These are phyloP conservation scores for Diachasma alloeum DNA, from an alignment of 1,140 invertebrate genomes.

Conservation along the genomic window DNA sequence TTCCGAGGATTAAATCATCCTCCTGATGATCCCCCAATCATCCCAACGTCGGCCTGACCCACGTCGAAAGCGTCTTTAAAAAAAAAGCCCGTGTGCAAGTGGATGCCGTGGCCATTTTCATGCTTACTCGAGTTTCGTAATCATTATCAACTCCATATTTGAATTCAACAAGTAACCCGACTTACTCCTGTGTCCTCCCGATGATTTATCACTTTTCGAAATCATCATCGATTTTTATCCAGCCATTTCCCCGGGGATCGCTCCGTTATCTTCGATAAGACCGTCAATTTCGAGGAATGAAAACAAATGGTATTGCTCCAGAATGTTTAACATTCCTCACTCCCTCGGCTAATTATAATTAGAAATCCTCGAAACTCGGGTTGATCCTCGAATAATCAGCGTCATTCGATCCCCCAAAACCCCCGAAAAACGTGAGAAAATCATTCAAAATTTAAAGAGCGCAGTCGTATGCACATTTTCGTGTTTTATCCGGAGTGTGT, in stretches of 20 bases:
- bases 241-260: too few species aligned
- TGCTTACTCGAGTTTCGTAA: constrained; percentile 63
- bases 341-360: neutral
- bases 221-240: too few species aligned
- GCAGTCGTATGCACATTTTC: neutral
- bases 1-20: neutral
- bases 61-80: constrained; percentile 41
- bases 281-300: neutral
- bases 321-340: neutral
- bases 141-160: constrained; percentile 64
- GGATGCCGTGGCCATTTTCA: constrained; percentile 63
- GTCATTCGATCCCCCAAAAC: neutral
- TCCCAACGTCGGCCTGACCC: neutral
- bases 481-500: neutral
- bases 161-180: constrained; percentile 61
- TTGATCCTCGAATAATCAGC: too few species aligned
- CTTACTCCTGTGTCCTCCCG: neutral
- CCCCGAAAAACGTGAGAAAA: neutral
- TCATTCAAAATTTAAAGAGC: neutral
- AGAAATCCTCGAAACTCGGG: neutral
- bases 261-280: neutral
- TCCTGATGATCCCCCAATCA: neutral
- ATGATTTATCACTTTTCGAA: constrained; percentile 1
- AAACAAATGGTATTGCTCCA: neutral
- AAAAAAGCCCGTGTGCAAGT: constrained; percentile 46